phyloP scores from a whole-genome alignment of 1,140 invertebrate genomes.

The Tachypleus tridentatus region DNA sequence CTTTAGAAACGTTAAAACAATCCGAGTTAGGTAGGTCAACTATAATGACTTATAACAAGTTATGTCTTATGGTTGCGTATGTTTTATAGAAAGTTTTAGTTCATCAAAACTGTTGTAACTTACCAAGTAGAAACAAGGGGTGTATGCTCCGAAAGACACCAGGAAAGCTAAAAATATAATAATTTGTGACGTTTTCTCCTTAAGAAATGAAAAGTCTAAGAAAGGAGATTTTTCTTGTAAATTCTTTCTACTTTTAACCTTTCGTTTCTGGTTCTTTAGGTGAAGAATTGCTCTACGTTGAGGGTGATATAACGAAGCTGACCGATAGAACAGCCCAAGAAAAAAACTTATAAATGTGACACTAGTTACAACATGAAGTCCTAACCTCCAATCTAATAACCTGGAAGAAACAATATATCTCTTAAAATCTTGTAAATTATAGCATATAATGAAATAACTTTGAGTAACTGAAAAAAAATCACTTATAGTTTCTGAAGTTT shows the following conservation, averaged over 20 bases:
- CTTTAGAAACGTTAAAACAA: too few species aligned
- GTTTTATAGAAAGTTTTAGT: too few species aligned
- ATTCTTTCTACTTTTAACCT: slow-evolving; percentile 37
- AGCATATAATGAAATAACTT: too few species aligned
- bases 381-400: slow-evolving; percentile 67
- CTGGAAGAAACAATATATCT: slow-evolving; percentile 38
- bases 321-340: slow-evolving; percentile 76
- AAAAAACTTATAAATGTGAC: slow-evolving; percentile 71
- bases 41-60: too few species aligned
- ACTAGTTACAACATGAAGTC: slow-evolving; percentile 73
- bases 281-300: slow-evolving; percentile 76
- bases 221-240: slow-evolving; percentile 63
- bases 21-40: too few species aligned
- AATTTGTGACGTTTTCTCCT: slow-evolving; percentile 69
- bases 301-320: slow-evolving; percentile 78
- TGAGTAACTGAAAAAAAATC: too few species aligned
- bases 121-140: slow-evolving; percentile 72
- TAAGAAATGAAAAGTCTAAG: slow-evolving; percentile 70
- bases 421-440: too few species aligned
- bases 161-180: slow-evolving; percentile 63
- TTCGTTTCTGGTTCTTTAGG: slow-evolving; percentile 78
- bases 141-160: slow-evolving; percentile 67
- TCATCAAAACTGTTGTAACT: slow-evolving; percentile 21
- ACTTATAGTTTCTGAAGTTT: too few species aligned
- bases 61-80: too few species aligned